Evolutionary conservation across 2,888 invertebrate genomes (phyloP).

Genomic region (Peribatodes rhomboidaria): DNA sequence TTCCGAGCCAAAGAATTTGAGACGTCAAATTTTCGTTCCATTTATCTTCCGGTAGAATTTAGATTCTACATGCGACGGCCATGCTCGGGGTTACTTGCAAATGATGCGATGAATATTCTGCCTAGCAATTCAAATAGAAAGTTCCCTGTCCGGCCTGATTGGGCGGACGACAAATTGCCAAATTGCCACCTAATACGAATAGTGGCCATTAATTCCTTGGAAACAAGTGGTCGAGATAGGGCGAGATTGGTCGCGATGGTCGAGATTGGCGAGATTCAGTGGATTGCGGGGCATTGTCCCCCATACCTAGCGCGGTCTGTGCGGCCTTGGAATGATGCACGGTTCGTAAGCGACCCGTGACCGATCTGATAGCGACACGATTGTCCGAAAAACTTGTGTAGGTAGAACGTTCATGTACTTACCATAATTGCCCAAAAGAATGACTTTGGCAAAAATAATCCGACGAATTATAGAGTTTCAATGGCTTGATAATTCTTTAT

Average conservation of each 20-base stretch:
- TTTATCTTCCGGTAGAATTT: slow-evolving; percentile 29
- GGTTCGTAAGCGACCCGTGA: slow-evolving; percentile 37
- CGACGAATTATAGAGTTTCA: background rate
- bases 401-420: slow-evolving; percentile 10
- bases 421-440: slow-evolving; percentile 6
- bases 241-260: slow-evolving; percentile 39
- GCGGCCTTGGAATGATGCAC: slow-evolving; percentile 38
- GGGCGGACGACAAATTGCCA: slow-evolving; percentile 56
- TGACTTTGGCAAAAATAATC: background rate
- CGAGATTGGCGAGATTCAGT: slow-evolving; percentile 44
- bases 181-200: slow-evolving; percentile 62
- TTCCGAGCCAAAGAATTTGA: slow-evolving; percentile 33
- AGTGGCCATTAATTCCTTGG: slow-evolving; percentile 62
- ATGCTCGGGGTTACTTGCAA: slow-evolving; percentile 14
- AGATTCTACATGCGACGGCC: slow-evolving; percentile 12
- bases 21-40: slow-evolving; percentile 35
- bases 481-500: background rate
- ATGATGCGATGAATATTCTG: slow-evolving; percentile 43
- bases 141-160: slow-evolving; percentile 48
- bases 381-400: slow-evolving; percentile 27
- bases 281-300: slow-evolving; percentile 45
- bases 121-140: slow-evolving; percentile 48
- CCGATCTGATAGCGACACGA: slow-evolving; percentile 35
- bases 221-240: slow-evolving; percentile 60
- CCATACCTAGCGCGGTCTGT: slow-evolving; percentile 24